Evolutionary conservation across 2,888 invertebrate genomes (phyloP), one percentile per base, ranked within the genome.

Genomic region (Vandiemenella viatica): DNA sequence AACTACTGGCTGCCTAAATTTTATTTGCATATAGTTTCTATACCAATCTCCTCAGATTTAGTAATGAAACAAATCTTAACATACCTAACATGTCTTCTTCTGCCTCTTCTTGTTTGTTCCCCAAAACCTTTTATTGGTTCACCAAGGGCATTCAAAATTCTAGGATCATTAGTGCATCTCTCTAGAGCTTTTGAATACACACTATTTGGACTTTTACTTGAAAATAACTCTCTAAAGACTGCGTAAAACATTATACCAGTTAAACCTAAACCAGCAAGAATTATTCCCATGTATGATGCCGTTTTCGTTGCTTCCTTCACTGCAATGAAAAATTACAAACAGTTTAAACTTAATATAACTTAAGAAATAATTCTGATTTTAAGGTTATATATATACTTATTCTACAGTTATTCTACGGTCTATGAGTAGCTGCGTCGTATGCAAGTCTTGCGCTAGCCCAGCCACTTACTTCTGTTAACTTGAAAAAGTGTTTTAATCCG

Each of bases 281-380:
- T 86, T 2, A 95, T 77, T 13, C 82, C 82, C 57, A 84, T 74
- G 62, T 93, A 93, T 7, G 84, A 83, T 3, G 77, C 83, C 55
- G 91, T 91, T 68, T 91, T 90, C 2, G 90, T 86, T 15, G 86
- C 86, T 68, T 92, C 89, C 65, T 89, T 91, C 2, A 90, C 86
- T 74, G 79, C 43, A 58, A 55, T 45, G 40, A 37, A 43, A 38
- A 45, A 23, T n/a, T n/a, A n/a, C n/a, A n/a, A n/a, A n/a, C n/a
- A n/a, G n/a, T n/a, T n/a, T n/a, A n/a, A n/a, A n/a, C 7, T 26
- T 26, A 26, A 26, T 8, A 7, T 26, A 26, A 26, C 13, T 38
- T 16, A 38, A 8, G 16, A n/a, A 38, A 38, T 38, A n/a, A 38
- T 10, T 6, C 38, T n/a, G 17, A 1, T 38, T 38, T 16, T 3